Base-by-base conservation (phyloP, 2,888 invertebrate species). In the Sphecodes monilicornis region DNA sequence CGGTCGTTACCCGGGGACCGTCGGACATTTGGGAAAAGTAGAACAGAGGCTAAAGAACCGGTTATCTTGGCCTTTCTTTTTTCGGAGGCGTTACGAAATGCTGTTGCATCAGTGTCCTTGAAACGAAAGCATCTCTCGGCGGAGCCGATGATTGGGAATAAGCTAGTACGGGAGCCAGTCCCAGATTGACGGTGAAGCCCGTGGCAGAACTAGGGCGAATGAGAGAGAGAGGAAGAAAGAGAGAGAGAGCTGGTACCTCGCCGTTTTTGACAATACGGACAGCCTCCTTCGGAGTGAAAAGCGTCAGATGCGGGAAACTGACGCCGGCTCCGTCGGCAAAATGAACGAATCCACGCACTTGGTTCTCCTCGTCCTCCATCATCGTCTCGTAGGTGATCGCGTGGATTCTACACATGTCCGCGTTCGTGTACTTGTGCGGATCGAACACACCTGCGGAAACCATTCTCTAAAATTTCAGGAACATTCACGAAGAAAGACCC, bases 311-410 rank as follows among this genome's bases (percentile, higher is more conserved):
- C 0, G 97, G 96, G 90, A 97, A 97, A 88, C 97, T 97, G 85
- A 97, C 97, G 0, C 97, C 97, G 81, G 96, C 96, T 41, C 97
- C 97, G 92, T 98, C 98, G 3, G 97, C 97, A 93, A 97, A 97
- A 95, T 98, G 98, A 1, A 97, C 97, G 91, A 97, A 96, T 18
- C 98, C 98, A 22, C 97, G 95, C 11, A 98, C 96, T 95, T 98
- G 98, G 89, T 96, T 97, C 89, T 97, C 97, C 93, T 98, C 98
- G 92, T 98, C 97, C 93, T 98, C 98, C 96, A 98, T 96, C 70
- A 98, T 93, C 0, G 97, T 96, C 94, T 98, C 98, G 93, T 97
- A 98, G 36, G 97, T 97, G 68, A 97, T 96, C 73, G 96, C 97
- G 95, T 97, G 97, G 1, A 97, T 96, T 46, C 97, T 96, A 93